Evolutionary conservation across 2,888 invertebrate genomes (phyloP).

Genomic region (Prosapia bicincta): DNA sequence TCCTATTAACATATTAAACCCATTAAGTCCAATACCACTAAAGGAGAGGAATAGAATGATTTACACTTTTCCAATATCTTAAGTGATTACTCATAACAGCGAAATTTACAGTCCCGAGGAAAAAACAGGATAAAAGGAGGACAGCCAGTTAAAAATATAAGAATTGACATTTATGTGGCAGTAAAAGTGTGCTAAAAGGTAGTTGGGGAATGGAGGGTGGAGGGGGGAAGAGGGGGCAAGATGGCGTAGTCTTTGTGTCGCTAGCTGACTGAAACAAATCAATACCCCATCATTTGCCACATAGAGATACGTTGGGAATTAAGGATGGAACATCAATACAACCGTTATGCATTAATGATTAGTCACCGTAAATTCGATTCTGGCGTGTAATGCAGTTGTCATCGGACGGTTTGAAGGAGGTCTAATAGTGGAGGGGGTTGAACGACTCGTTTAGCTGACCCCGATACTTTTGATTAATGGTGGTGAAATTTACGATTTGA

Average conservation of each 20-base stretch:
- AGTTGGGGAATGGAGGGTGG: neutral
- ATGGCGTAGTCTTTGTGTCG: constrained; percentile 22
- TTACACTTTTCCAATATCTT: neutral
- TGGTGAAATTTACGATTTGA: too few relatives aligned
- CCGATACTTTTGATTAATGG: too few relatives aligned
- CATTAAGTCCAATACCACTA: too few relatives aligned
- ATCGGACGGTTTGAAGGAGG: too few relatives aligned
- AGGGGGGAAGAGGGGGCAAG: constrained; percentile 9
- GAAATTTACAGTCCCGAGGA: neutral
- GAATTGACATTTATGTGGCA: neutral
- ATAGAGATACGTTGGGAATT: neutral
- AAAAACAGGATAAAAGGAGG: neutral
- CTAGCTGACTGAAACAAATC: constrained; percentile 19
- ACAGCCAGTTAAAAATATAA: neutral
- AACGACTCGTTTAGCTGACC: too few relatives aligned
- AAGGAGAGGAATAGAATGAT: neutral
- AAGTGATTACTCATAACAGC: neutral
- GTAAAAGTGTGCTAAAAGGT: constrained; percentile 16
- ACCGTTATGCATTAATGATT: neutral
- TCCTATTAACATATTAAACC: too few relatives aligned
- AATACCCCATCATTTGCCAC: constrained; percentile 10
- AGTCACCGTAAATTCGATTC: too few relatives aligned
- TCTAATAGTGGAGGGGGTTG: too few relatives aligned
- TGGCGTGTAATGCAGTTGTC: too few relatives aligned
- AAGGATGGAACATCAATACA: neutral